Evolutionary conservation across 2,888 invertebrate species (phyloP).

Genomic region (Sarcophaga carnaria): DNA sequence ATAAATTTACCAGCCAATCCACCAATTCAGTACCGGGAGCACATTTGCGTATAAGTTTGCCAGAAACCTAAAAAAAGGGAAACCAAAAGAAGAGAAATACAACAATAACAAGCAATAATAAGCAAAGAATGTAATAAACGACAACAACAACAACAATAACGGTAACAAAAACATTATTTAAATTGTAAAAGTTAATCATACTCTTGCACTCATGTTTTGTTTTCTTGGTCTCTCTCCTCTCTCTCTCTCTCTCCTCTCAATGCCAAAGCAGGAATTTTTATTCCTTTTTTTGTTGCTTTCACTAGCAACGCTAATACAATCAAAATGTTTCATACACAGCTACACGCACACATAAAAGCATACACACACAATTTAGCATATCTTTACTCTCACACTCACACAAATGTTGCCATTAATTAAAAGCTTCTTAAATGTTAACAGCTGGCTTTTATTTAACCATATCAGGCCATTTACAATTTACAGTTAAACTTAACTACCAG

Average conservation of each 20-base stretch:
- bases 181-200: constrained; percentile 48
- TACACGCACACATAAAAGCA: neutral
- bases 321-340: neutral
- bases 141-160: constrained; percentile 7
- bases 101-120: constrained; percentile 29
- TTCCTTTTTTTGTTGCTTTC: neutral
- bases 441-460: constrained; percentile 51
- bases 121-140: neutral
- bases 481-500: neutral
- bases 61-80: constrained; percentile 81
- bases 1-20: constrained; percentile 88
- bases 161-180: constrained; percentile 15
- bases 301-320: neutral
- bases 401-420: constrained; percentile 58
- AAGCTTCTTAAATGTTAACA: constrained; percentile 61
- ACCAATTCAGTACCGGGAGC: constrained; percentile 91
- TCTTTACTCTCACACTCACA: neutral
- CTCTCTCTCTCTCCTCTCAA: neutral
- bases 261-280: neutral
- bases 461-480: constrained; percentile 5
- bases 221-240: neutral
- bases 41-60: constrained; percentile 86
- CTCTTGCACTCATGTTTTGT: neutral
- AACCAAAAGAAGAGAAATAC: neutral
- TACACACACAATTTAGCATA: neutral